Evolutionary conservation across 2,797 vertebrate species (phyloP), one percentile per base, ranked within the genome.

Genomic region (Eleutherodactylus coqui): DNA sequence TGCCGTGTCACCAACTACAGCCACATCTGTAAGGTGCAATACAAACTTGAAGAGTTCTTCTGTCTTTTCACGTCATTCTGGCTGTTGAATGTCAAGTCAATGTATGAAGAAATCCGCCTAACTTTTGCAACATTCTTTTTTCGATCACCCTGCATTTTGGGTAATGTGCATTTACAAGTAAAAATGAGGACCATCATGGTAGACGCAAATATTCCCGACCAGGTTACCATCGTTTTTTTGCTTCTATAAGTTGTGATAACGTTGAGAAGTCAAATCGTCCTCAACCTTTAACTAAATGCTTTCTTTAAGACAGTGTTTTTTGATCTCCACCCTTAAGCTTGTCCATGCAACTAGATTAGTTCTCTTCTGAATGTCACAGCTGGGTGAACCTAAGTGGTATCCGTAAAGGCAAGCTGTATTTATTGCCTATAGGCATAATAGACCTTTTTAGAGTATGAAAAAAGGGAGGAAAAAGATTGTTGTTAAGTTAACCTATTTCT

Each of bases 401-500:
- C 27, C 8, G 19, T 7, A 32, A 67, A 60, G 58, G 38, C 55
- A 45, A 67, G 29, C 17, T 80, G 29, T 80, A 34, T 80, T 17
- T 32, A 16, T 43, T 49, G 78, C 60, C 78, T 67, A 16, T 3
- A 67, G 78, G 38, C 62, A 81, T n/a, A 24, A 36, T 49, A 69
- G 41, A 79, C 77, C 75, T 58, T 78, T 77, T 51, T 4, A 75
- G 34, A 60, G 36, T 58, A 58, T 55, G 51, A 53, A 58, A 27
- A n/a, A 24, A 41, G 36, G 36, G 36, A 43, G 62, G 29, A 51
- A 67, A 51, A 70, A 21, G 11, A 49, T 69, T 67, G 64, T 67
- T 67, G 21, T 55, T 24, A 24, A 45, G 64, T 82, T 83, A 83
- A 55, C 70, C 17, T 41, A n/a, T 82, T 36, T 49, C 67, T 82